Base-by-base conservation (phyloP, 1,140 invertebrate species). In the Latrodectus geometricus region DNA sequence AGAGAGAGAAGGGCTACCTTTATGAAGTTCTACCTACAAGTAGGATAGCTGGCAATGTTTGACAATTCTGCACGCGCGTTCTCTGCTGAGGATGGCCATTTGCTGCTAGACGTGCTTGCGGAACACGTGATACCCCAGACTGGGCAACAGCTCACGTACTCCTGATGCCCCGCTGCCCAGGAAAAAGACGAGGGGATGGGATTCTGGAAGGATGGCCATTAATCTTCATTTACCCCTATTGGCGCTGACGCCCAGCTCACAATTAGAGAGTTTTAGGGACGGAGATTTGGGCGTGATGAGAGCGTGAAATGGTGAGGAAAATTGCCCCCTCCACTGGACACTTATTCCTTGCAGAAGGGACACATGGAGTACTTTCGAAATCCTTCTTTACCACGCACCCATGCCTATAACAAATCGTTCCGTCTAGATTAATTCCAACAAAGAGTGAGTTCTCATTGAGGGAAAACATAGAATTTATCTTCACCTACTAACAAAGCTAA, bases 221-320 rank as follows among this genome's bases (percentile, higher is more conserved):
- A 86, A 86, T 86, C 83, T 86, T 78, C 83, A 86, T 86, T 86
- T 86, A 65, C 49, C 52, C 74, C 83, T 77, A 86, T 86, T 86
- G 83, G 83, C 75, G 83, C 83, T 78, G 83, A 86, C 83, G 83
- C 83, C 74, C 49, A 49, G 65, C 74, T 77, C 68, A 78, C 83
- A 86, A 86, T 86, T 86, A 86, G 68, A 61, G 56, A 76, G 73
- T 20, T 84, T 84, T 75, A 78, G 83, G 76, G 83, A 86, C 76
- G 76, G 74, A 86, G 83, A 86, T 86, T 86, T 69, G 66, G 74
- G 56, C 73, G 61, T 85, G 82, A 76, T 54, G 82, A 85, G 82
- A 76, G 82, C 54, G 49, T 20, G 66, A 76, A 85, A 85, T 76
- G 82, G 66, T 54, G 83, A 78, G 76, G 82, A 78, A 72, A 77